Evolutionary conservation across 2,113 vertebrate species (phyloP), one percentile per base, ranked within the genome.

Genomic region (Tychaedon coryphoeus): DNA sequence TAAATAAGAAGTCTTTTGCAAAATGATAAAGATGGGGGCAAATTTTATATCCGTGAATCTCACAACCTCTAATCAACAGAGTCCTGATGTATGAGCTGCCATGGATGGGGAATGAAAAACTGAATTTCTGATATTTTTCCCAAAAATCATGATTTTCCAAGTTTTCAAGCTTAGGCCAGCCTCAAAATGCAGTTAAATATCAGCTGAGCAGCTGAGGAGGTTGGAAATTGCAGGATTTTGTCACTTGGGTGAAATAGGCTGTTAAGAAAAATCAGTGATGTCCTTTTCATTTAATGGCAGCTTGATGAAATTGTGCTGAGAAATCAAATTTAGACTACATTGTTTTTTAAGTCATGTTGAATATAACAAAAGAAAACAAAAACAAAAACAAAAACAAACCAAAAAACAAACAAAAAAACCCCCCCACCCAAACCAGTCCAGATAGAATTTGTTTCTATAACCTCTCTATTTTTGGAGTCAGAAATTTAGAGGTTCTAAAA

Each of bases 41-140:
- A 54, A 29, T 74, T 84, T 86, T 75, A 25, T 25, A 45, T 20
- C n/a, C 0, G 0, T 25, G n/a, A 53, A 51, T 65, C 22, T 88
- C 11, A 6, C 3, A 57, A 1, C 1, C 5, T 45, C 22, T 28
- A 28, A 18, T 61, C 79, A 70, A 60, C 0, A 5, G 42, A 29
- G 12, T 42, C 25, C 22, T 86, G 76, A 33, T 0, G 1, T 10
- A 7, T 25, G 67, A 34, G 6, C 9, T 47, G 31, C 24, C n/a
- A 65, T 1, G 24, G 60, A 53, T 20, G 0, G 5, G 76, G 14
- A 92, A 72, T 28, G 20, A 43, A 67, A 86, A 36, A 11, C 19
- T 38, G 33, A 38, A 42, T 85, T 93, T 62, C 33, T 64, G 43
- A 22, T 43, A 10, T 38, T 6, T 67, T 67, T 67, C 38, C 31